Percentiles rank a stretch among this genome's conserved stretches.
Evolutionary conservation across 1,140 invertebrate species (phyloP).

Genomic region (Apis florea): DNA sequence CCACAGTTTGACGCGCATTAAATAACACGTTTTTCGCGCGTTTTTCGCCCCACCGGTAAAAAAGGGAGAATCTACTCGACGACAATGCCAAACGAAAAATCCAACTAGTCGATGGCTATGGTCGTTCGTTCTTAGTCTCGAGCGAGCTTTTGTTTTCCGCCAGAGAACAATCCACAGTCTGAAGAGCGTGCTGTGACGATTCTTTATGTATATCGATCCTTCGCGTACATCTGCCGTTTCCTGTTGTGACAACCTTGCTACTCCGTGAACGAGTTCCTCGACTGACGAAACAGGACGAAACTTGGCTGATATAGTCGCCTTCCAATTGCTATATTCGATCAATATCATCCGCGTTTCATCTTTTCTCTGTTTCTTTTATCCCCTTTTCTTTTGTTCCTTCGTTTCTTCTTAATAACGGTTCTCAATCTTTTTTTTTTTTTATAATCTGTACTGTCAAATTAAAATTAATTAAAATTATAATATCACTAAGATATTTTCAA

Average conservation of each 20-base stretch:
- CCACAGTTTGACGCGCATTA: neutral
- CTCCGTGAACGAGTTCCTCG: neutral
- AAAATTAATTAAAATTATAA: too few species aligned
- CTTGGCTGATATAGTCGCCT: neutral
- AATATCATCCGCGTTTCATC: neutral
- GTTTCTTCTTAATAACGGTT: neutral
- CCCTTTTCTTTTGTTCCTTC: too few species aligned
- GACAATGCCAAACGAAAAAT: neutral
- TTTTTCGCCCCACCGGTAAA: neutral
- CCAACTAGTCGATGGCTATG: neutral
- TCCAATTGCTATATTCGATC: neutral
- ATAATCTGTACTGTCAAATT: too few species aligned
- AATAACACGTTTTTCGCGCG: neutral
- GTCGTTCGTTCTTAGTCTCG: conserved; percentile 2
- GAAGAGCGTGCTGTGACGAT: conserved; percentile 18
- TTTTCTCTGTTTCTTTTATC: neutral
- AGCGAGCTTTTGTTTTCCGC: conserved; percentile 49
- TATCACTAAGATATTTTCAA: too few species aligned
- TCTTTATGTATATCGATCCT: conserved; percentile 51
- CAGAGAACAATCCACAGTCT: conserved; percentile 53
- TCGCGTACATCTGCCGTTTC: conserved; percentile 61
- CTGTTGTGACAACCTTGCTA: conserved; percentile 35
- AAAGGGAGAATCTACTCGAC: neutral
- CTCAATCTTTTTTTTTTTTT: neutral
- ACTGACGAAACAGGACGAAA: conserved; percentile 1